Conservation (phyloP, 2,113 vertebrate genomes). For the Oriolus oriolus region DNA sequence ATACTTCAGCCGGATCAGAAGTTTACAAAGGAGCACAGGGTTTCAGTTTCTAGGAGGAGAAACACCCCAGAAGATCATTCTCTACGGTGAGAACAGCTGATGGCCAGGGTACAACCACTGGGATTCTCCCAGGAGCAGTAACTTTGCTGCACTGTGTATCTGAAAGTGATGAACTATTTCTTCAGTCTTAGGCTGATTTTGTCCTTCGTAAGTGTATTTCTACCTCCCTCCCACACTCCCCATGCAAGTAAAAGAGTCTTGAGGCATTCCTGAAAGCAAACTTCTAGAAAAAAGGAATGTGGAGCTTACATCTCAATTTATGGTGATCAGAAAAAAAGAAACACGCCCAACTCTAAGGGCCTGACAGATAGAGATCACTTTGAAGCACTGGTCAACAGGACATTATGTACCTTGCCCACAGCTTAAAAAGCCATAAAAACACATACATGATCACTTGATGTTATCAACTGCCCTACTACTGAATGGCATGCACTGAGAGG, state of each 20-base stretch:
- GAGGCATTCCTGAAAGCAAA: neutral
- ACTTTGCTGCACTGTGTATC: neutral
- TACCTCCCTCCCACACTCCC: neutral
- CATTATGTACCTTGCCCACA: neutral
- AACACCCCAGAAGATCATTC: neutral
- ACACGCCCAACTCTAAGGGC: fast-evolving
- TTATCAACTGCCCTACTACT: neutral
- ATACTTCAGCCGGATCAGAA: neutral
- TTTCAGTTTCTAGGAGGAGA: neutral
- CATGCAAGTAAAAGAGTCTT: neutral
- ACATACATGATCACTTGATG: neutral
- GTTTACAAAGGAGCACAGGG: neutral
- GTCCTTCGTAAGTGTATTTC: neutral
- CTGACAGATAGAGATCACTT: neutral
- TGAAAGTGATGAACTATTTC: neutral
- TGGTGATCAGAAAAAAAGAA: neutral
- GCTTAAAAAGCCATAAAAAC: neutral
- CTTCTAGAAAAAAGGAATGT: neutral
- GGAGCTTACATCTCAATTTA: neutral
- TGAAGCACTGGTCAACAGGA: neutral
- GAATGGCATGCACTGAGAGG: neutral
- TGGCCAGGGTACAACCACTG: neutral
- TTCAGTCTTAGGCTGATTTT: neutral
- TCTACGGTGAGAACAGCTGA: neutral
- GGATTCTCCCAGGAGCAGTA: neutral